Evolutionary conservation across 2,888 invertebrate genomes (phyloP).

Genomic region (Agrochola lychnidis): DNA sequence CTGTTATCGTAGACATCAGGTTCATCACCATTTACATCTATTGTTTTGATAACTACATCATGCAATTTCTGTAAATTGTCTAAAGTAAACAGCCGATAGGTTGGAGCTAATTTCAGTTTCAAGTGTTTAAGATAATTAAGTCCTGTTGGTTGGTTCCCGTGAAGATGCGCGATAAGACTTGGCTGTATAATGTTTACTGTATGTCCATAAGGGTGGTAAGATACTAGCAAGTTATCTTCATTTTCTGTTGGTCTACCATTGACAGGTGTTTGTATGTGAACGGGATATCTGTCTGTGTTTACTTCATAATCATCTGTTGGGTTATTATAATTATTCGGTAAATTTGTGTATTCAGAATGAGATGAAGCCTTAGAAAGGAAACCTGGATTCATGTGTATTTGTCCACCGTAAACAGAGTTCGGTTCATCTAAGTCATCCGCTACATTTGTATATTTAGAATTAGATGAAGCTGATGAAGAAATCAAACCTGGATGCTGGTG

Average conservation of each 20-base stretch:
- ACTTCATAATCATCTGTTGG: neutral
- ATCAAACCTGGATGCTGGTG: neutral
- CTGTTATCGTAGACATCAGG: neutral
- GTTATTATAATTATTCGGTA: conserved; percentile 8
- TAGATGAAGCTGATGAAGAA: neutral
- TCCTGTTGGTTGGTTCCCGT: neutral
- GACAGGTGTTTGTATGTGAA: neutral
- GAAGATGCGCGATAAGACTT: neutral
- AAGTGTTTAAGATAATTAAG: neutral
- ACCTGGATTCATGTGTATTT: neutral
- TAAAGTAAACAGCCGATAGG: conserved; percentile 37
- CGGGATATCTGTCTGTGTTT: neutral
- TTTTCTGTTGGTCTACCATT: neutral
- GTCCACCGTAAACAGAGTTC: too few species aligned
- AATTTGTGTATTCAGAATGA: neutral
- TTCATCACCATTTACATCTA: neutral
- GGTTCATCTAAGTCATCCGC: neutral
- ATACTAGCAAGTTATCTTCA: neutral
- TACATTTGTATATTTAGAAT: neutral
- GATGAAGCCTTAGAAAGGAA: neutral
- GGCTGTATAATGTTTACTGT: neutral
- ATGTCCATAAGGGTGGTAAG: neutral
- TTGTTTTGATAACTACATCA: conserved; percentile 9
- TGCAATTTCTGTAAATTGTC: conserved; percentile 34
- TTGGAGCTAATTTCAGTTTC: conserved; percentile 28